Evolutionary conservation across 2,888 invertebrate genomes (phyloP), one percentile per base, ranked within the genome.

Genomic region (Timandra comae): DNA sequence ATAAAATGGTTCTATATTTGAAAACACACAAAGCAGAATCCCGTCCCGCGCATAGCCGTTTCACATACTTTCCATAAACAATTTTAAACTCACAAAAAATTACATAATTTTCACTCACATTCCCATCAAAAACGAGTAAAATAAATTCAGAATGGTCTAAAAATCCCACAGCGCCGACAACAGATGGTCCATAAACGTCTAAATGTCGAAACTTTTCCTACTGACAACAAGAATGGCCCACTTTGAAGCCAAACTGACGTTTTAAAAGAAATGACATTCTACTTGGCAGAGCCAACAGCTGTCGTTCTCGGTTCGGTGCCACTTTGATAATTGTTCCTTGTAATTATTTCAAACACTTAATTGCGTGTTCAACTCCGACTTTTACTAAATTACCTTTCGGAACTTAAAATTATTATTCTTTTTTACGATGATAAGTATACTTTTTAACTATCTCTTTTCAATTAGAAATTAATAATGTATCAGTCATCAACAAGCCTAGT

Each of bases 161-260:
- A 62, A 63, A 55, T 57, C 52, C 42, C 56, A 54, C 51, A 47
- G 47, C 45, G 53, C 56, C 49, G 59, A 54, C 57, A 49, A 56
- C 70, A 71, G 70, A 75, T 76, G 72, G 65, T 51, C 66, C 52
- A 73, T 73, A 70, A 76, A 70, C 56, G 72, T 68, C 60, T 54
- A 56, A 69, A 72, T 64, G 72, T 66, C 63, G 45, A 65, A 74
- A 76, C 56, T 75, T 75, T 55, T 49, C 49, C 59, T 42, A 53
- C 57, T 61, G 63, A 64, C 63, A 66, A 67, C 63, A 63, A 62
- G 53, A 57, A 48, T 53, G 53, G 47, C 49, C 44, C 44, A 45
- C 38, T 51, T 39, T 29, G 30, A 43, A 48, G 38, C 30, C 36
- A 41, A 43, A 38, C 38, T 43, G 43, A 30, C 50, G 51, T 52